Base-by-base conservation (phyloP, 2,888 invertebrate species). In the Pterostichus madidus region DNA sequence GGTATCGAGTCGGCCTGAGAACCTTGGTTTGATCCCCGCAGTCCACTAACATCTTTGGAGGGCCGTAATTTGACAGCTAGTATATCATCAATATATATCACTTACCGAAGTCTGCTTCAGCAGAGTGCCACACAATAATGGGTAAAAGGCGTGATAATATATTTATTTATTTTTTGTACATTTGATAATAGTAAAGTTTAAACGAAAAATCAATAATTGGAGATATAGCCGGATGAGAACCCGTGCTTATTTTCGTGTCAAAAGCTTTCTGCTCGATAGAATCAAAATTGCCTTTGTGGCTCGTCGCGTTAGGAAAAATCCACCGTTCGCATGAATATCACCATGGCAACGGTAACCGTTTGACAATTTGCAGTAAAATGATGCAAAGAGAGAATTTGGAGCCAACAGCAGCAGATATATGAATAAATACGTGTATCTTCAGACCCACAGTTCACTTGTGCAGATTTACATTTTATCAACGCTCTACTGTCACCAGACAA, bases 221-320 rank as follows among this genome's bases (percentile, higher is more conserved):
- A 17, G 59, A 35, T 77, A 77, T 56, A n/a, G 32, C 39, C 44
- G 46, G 73, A 73, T 49, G 13, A 49, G 24, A 73, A 46, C 53
- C 52, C 39, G 31, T 71, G 24, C 59, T 71, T 68, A 68, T 80
- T 80, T 64, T 80, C 31, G 59, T 71, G 35, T 80, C 68, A 35
- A 53, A 61, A 68, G 53, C 52, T 71, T 80, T 80, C 80, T 80
- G 80, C 80, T 53, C 80, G 80, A 80, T 80, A 80, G 80, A 68
- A 32, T 80, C 59, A 71, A 80, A 80, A 71, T 71, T 79, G 61
- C 68, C 68, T 80, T 80, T 80, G 80, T 68, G 53, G 44, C 49
- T 32, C 31, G 24, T 11, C 68, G 35, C 13, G 64, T 52, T 52
- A 53, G 35, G 71, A 64, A 52, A 52, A 71, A 80, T 46, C 52